These are phyloP conservation scores for Mystacides longicornis DNA, from an alignment of 2,888 invertebrate genomes.

Conservation along the genomic window DNA sequence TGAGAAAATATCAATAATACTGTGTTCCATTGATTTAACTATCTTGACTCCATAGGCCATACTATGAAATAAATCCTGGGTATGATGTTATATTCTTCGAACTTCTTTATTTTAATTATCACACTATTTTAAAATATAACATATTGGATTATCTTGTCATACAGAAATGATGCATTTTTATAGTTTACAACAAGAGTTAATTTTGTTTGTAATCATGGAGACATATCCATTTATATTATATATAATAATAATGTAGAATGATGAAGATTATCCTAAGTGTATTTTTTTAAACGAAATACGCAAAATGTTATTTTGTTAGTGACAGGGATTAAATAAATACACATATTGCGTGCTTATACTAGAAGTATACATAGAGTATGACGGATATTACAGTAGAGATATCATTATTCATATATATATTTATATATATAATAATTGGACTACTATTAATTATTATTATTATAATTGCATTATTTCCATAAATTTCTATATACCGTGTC, in stretches of 20 bases:
- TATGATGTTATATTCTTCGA: too few species aligned
- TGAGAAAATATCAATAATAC: too few species aligned
- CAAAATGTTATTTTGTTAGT: slow-evolving; percentile 26
- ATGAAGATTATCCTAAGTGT: slow-evolving; percentile 23
- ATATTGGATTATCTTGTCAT: too few species aligned
- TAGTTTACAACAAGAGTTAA: slow-evolving; percentile 10
- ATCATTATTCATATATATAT: slow-evolving; percentile 4
- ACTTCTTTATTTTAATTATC: too few species aligned
- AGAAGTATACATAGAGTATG: slow-evolving; percentile 8
- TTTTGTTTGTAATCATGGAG: slow-evolving; percentile 25
- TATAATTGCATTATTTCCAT: slow-evolving; percentile 18
- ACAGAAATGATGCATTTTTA: slow-evolving; percentile 1
- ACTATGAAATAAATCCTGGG: too few species aligned
- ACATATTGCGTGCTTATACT: slow-evolving; percentile 18
- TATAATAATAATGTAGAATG: slow-evolving; percentile 17
- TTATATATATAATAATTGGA: slow-evolving; percentile 7
- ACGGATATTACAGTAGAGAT: not conserved
- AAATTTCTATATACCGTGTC: slow-evolving; percentile 25
- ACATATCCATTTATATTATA: slow-evolving; percentile 24
- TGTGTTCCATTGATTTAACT: too few species aligned
- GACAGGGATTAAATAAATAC: slow-evolving; percentile 24
- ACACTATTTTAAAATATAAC: too few species aligned
- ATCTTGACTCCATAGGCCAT: too few species aligned
- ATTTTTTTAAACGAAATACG: slow-evolving; percentile 26
- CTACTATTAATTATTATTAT: slow-evolving; percentile 7